Evolutionary conservation across 1,140 invertebrate species (phyloP).

Genomic region (Diorhabda elongata): DNA sequence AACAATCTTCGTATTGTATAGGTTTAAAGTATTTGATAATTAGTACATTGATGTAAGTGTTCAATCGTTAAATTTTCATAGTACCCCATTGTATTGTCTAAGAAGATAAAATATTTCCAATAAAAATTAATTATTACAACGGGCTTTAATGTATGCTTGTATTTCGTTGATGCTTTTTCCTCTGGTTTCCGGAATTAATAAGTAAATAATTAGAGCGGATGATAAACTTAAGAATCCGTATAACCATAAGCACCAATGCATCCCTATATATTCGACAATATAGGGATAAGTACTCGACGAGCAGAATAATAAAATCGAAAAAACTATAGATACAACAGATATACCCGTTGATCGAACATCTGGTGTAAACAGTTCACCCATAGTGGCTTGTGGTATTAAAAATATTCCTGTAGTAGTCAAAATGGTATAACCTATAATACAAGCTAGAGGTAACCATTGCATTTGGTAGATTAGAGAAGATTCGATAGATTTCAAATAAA

Average conservation of each 20-base stretch:
- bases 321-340: conserved; percentile 53
- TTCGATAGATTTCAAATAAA: conserved; percentile 53
- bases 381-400: conserved; percentile 79
- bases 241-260: conserved; percentile 7
- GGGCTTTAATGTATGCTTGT: neutral
- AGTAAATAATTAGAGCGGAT: neutral
- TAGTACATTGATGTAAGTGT: too few relatives aligned
- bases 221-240: neutral
- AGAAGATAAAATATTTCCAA: too few relatives aligned
- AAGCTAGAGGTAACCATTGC: conserved; percentile 60
- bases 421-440: conserved; percentile 64
- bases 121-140: neutral
- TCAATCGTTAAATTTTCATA: too few relatives aligned
- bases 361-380: conserved; percentile 77
- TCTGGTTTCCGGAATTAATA: conserved; percentile 7
- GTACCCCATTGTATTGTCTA: too few relatives aligned
- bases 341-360: conserved; percentile 72
- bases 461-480: conserved; percentile 50
- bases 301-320: neutral
- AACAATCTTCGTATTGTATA: too few relatives aligned
- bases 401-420: conserved; percentile 72
- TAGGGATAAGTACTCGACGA: neutral
- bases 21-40: too few relatives aligned
- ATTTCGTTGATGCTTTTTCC: conserved; percentile 9
- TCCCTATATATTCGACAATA: neutral